Evolutionary conservation across 1,140 invertebrate genomes (phyloP), one percentile per base, ranked within the genome.

Genomic region (Aporrectodea caliginosa): DNA sequence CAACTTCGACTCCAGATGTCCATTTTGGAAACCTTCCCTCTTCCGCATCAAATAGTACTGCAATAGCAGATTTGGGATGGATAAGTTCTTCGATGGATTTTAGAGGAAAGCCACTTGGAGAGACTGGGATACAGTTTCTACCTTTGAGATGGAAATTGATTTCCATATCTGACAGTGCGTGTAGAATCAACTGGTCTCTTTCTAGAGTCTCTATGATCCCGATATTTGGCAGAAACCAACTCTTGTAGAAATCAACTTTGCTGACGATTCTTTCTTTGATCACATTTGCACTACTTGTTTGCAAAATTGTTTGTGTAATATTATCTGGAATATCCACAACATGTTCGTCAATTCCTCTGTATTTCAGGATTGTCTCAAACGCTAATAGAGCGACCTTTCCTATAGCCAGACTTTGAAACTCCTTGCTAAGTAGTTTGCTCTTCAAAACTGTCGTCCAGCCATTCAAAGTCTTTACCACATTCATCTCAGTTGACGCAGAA

Each of bases 21-120:
- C 35, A 35, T 22, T n/a, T n/a, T n/a, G 76, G 75, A 72, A 80
- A 80, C 33, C 35, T 77, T 34, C 43, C 43, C 31, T 80, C 79
- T n/a, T 83, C 75, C 22, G 81, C 2, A 32, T 82, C 74, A 16
- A 34, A 58, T n/a, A 82, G 80, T 35, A n/a, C 69, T 68, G 74
- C 78, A 1, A 82, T 58, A 69, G 12, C n/a, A 16, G 77, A 35
- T 22, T 34, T 31, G 30, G 80, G 80, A 69, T 79, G 16, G 12
- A 81, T 68, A 22, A 81, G 71, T 68, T 78, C 43, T 31, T 77
- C 22, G 27, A 58, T n/a, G 31, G 16, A 43, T 29, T 35, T 69
- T 32, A 80, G 75, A 22, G 30, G 31, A 69, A 35, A 16, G 30
- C 79, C 77, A 78, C 27, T n/a, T 33, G 81, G 79, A 68, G 33